Percentiles rank a stretch among this genome's conserved stretches.
phyloP scores from a whole-genome alignment of 2,113 vertebrate species.

The Ammodramus savannarum region DNA sequence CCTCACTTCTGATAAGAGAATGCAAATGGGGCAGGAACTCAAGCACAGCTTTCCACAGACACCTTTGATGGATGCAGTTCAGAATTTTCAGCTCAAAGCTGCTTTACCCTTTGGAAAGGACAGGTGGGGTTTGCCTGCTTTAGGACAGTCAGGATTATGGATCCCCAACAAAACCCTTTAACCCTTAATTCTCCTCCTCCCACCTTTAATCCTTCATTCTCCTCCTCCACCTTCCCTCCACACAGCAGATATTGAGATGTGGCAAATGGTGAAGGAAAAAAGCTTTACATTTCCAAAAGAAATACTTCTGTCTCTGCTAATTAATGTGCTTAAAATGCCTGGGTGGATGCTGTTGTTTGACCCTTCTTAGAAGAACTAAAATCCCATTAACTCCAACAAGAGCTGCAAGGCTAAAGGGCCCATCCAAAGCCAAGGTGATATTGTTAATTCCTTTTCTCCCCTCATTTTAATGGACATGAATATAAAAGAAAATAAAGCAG shows the following conservation, averaged over 20 bases:
- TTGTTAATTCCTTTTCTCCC: background rate
- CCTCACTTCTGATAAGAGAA: background rate
- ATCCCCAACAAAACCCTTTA: background rate
- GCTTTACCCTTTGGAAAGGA: background rate
- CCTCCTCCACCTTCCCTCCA: background rate
- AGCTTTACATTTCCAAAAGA: background rate
- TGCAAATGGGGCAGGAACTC: background rate
- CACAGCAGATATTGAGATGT: fast-evolving
- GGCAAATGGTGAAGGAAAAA: background rate
- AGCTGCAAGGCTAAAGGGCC: background rate
- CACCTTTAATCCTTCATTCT: background rate
- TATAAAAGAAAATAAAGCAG: background rate
- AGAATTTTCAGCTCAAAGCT: background rate
- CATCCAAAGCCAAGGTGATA: background rate
- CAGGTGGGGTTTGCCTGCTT: background rate
- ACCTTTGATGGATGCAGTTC: background rate
- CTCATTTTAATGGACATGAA: background rate
- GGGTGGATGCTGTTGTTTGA: background rate
- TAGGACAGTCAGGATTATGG: fast-evolving
- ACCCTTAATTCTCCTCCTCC: background rate
- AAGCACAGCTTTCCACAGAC: background rate
- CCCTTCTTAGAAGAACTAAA: background rate
- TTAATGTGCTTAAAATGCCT: background rate
- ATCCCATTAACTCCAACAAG: background rate
- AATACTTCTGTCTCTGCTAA: background rate